phyloP scores from a whole-genome alignment of 2,113 vertebrate genomes.

The Tiliqua scincoides region DNA sequence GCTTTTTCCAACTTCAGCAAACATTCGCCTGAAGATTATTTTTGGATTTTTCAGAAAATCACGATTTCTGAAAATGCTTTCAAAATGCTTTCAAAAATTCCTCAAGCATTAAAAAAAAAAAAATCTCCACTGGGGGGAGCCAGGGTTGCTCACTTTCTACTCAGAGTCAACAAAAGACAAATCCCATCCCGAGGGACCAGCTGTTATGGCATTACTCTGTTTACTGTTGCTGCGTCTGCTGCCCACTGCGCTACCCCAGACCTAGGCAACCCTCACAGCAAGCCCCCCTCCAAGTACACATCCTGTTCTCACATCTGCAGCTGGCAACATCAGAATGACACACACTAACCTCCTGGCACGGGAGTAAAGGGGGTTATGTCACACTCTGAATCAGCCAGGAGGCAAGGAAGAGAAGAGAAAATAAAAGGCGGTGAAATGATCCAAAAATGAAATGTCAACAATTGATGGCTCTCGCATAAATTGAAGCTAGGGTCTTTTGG shows the following conservation, averaged over 20 bases:
- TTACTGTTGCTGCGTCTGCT: neutral
- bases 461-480: no score
- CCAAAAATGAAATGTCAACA: neutral
- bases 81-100: neutral
- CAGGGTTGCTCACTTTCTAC: neutral
- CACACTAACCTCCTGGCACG: constrained; percentile 24
- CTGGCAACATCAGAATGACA: constrained; percentile 31
- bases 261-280: neutral
- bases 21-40: neutral
- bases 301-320: constrained; percentile 27
- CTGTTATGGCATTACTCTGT: neutral
- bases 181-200: neutral
- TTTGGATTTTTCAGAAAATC: neutral
- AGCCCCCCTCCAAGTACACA: neutral
- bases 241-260: neutral
- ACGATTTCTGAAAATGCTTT: neutral
- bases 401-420: neutral
- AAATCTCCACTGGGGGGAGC: neutral
- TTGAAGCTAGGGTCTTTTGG: neutral
- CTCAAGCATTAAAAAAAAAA: neutral
- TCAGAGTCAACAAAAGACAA: neutral
- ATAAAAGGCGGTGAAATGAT: neutral
- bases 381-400: neutral
- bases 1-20: neutral
- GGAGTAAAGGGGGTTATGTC: constrained; percentile 17